Percentiles rank a stretch among this genome's conserved stretches.
Evolutionary conservation across 1,140 invertebrate species (phyloP).

Genomic region (Frieseomelitta varia): DNA sequence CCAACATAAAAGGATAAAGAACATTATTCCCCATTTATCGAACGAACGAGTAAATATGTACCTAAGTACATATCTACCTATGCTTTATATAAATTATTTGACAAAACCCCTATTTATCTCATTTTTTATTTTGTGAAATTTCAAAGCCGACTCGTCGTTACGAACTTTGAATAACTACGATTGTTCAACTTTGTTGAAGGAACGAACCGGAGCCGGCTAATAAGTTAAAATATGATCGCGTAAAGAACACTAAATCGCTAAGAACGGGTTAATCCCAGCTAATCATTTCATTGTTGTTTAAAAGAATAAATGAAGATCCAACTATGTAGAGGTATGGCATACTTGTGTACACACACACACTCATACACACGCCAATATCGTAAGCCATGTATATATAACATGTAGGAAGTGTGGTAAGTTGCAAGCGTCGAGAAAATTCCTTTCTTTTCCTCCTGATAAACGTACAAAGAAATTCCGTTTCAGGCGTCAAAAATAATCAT

Average conservation of each 20-base stretch:
- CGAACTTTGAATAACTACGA: too few species aligned
- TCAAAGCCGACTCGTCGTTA: too few species aligned
- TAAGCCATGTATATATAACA: background rate
- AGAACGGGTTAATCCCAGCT: too few species aligned
- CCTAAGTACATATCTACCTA: background rate
- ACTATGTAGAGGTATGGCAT: background rate
- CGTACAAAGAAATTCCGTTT: background rate
- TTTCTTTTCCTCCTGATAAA: background rate
- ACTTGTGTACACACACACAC: background rate
- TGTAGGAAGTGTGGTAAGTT: background rate
- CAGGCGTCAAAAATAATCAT: background rate
- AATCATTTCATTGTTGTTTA: background rate
- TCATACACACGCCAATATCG: conserved; percentile 9
- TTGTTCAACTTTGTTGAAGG: too few species aligned
- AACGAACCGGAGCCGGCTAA: too few species aligned
- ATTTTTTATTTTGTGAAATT: too few species aligned
- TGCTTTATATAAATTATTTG: background rate
- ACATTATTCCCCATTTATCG: background rate
- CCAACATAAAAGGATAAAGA: background rate
- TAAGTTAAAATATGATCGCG: too few species aligned
- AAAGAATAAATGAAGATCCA: conserved; percentile 2
- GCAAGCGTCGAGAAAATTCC: background rate
- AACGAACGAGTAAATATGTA: background rate
- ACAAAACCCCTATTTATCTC: too few species aligned
- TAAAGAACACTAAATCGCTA: too few species aligned